Evolutionary conservation across 2,113 vertebrate genomes (phyloP), one percentile per base, ranked within the genome.

Genomic region (Numenius arquata): DNA sequence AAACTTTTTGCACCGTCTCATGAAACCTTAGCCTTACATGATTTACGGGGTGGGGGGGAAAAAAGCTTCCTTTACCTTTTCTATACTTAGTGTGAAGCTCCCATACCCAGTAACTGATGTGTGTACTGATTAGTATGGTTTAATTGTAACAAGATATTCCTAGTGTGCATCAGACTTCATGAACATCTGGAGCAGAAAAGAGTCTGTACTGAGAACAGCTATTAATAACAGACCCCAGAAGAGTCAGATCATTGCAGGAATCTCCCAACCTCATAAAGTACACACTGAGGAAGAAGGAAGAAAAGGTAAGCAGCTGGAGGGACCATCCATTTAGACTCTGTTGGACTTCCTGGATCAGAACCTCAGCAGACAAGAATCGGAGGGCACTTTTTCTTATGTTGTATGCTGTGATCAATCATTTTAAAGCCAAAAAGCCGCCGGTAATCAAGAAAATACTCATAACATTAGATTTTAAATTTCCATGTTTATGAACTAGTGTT

Each of bases 101-200:
- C n/a, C 65, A 52, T 38, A 67, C 5, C 26, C 80, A 52, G 43
- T 79, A 89, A 40, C 32, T 71, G 80, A 84, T 71, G n/a, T 75
- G 30, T 61, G 19, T 52, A 78, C 47, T 65, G 61, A 94, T 76
- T 71, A 75, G 5, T 43, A 56, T 36, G 79, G 40, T 92, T 95
- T 81, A 78, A 72, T 63, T 95, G 85, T 96, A 94, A 78, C 65
- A 89, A 48, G 65, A 43, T 81, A 87, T 63, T 95, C 52, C 66
- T 91, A 8, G 34, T 61, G 27, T 9, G 13, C 41, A 66, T 86
- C 74, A 55, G 45, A 70, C 63, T 86, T 90, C 26, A 14, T 56
- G 76, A 95, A 91, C 80, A 91, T 91, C 89, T 91, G 91, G 80
- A 96, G 38, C 16, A 75, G 77, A 65, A 92, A 63, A 86, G 38